Base-by-base conservation (phyloP, 1,140 invertebrate genomes). In the Scaptomyza montana region DNA sequence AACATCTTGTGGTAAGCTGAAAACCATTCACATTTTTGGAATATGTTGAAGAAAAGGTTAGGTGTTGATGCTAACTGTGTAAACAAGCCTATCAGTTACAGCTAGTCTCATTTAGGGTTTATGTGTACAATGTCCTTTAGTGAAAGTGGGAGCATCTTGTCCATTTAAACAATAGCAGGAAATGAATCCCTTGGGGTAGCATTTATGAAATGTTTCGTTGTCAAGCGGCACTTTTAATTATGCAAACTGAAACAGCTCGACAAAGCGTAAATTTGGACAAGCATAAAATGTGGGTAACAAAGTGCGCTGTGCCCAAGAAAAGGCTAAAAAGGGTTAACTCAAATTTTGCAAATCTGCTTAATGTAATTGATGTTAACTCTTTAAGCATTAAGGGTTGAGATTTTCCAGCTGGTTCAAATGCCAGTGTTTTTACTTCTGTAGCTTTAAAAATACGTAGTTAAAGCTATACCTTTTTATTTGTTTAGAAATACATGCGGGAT, bases 161-260 rank as follows among this genome's bases (percentile, higher is more conserved):
- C 43, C 46, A 10, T 30, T 36, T 33, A 60, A 21, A 51, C 45
- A 60, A 30, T 28, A 8, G 28, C 43, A n/a, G 2, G 3, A 53
- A 59, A 12, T 46, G 9, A 28, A 39, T 19, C 41, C 39, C 47
- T 57, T 16, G n/a, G 21, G 30, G 3, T 13, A 19, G 13, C 30
- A 53, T 46, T 46, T 53, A 25, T 46, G 49, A 39, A 62, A 68
- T 53, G 19, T 25, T 61, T 33, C 25, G 25, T 55, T 65, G 46
- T 25, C 16, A 33, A 36, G 39, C 46, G 53, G 41, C 54, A 49
- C 55, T 59, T 66, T 72, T 72, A 63, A 70, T 70, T 70, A 70
- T 64, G 67, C 51, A 70, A 70, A 70, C 55, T 41, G 55, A 10
- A 47, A 25, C 51, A 53, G 25, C n/a, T 25, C 28, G 19, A 30